These are phyloP conservation scores for Phrixothrix hirtus DNA, from an alignment of 2,888 invertebrate genomes.

Conservation along the genomic window DNA sequence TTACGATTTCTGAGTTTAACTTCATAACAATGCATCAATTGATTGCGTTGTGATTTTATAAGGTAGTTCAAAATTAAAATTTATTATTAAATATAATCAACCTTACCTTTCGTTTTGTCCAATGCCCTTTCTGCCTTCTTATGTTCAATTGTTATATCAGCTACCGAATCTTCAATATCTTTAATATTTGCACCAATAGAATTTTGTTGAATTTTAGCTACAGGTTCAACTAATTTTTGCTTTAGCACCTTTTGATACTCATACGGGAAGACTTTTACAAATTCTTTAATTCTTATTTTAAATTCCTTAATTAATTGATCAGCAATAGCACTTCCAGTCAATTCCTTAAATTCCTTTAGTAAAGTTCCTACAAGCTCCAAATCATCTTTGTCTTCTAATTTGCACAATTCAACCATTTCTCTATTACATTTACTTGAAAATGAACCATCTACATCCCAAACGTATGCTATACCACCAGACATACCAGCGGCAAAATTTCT, in stretches of 20 bases:
- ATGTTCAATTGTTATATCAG: conserved; percentile 75
- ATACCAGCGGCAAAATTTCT: conserved; percentile 99
- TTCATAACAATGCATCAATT: neutral
- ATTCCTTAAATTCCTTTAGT: conserved; percentile 80
- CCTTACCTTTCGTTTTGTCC: conserved; percentile 70
- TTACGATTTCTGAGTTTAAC: too few relatives aligned
- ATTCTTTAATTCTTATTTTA: conserved; percentile 80
- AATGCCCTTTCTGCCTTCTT: conserved; percentile 80
- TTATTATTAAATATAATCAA: neutral
- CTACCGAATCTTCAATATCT: conserved; percentile 89
- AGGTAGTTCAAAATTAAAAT: too few relatives aligned
- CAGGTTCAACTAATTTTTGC: conserved; percentile 58
- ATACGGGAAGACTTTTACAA: conserved; percentile 94
- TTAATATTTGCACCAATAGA: conserved; percentile 53
- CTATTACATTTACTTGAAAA: conserved; percentile 88
- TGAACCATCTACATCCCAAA: conserved; percentile 86
- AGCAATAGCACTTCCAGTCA: conserved; percentile 83
- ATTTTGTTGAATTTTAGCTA: conserved; percentile 33
- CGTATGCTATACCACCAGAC: conserved; percentile 93
- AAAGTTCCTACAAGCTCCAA: conserved; percentile 73
- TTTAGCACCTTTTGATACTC: conserved; percentile 92
- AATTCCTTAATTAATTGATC: conserved; percentile 70
- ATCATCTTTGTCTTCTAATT: conserved; percentile 79
- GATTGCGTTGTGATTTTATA: too few relatives aligned
- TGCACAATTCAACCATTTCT: conserved; percentile 92